Base-by-base conservation (phyloP, 2,113 vertebrate genomes). In the Circaetus cinerascens region DNA sequence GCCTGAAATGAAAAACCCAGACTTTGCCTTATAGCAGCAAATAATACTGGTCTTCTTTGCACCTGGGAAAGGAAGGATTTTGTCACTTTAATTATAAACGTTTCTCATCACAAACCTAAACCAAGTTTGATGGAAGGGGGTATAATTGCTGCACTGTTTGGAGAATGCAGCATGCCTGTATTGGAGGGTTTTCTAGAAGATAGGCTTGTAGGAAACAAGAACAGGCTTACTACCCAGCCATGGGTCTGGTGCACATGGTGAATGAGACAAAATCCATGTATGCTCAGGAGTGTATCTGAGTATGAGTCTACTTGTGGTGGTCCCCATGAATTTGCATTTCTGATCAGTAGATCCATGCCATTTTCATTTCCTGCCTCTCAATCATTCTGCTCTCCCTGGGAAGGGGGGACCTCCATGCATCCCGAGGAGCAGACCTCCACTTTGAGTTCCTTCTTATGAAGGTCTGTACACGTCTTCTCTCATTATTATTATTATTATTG, bases 181-280 rank as follows among this genome's bases (percentile, higher is more conserved):
- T 7, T 19, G 50, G 40, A 40, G 18, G 45, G 25, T 73, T 72
- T 87, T 15, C 46, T 75, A 93, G 14, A 7, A 17, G 16, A 32
- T 0, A 7, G 50, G 43, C 48, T 63, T 32, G 73, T 29, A 7
- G 76, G 45, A 88, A 45, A n/a, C 66, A 56, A 27, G 64, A 79
- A 20, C 4, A 63, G 60, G 48, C 80, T 93, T 63, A 22, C 29
- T 79, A 36, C 66, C 36, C 36, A 26, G 72, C 56, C 23, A 0
- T 5, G 43, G n/a, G 14, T 40, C 69, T 64, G n/a, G 32, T 22
- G 48, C 48, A 43, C 0, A 0, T 6, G 21, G 30, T 6, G 16
- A 43, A 13, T 17, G 62, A 75, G 34, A 18, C 53, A 62, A 68
- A 64, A 66, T 20, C 45, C 45, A 3, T 8, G 2, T 26, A 17